Evolutionary conservation across 2,888 invertebrate genomes (phyloP), one percentile per base, ranked within the genome.

Genomic region (Trissoscelio sp.): DNA sequence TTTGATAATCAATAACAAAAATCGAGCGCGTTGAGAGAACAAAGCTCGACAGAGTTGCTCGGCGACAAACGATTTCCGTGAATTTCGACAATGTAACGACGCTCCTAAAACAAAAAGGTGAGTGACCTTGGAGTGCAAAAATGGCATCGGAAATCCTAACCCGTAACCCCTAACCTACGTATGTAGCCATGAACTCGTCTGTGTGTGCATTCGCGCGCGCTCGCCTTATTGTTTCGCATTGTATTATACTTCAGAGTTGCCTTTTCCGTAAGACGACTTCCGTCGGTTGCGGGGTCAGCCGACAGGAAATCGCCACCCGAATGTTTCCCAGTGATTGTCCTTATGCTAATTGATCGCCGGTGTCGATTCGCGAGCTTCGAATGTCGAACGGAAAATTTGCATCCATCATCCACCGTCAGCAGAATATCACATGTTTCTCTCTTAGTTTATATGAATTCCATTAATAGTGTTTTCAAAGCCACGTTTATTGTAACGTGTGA

Each of bases 271-370:
- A 87, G 86, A 85, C 85, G 87, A 88, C 87, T 89, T 91, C 91
- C 90, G 90, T 86, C 86, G 87, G 73, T 74, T 70, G 81, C 79
- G 88, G 88, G 90, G 91, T 91, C 91, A 90, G 72, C 79, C 85
- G 84, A 83, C 91, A 91, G 91, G 91, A 91, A 91, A 89, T 87
- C 88, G 88, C 86, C 87, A 86, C 83, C 87, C 88, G 87, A 90
- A 89, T 88, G 88, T 88, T 89, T 89, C 89, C 86, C 89, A 89
- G 85, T 90, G 88, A 91, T 91, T 91, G 89, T 91, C 86, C 88
- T 84, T 85, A 91, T 91, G 91, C 81, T 91, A 91, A 91, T 90
- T 81, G 81, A 83, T 80, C 16, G 39, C 70, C 82, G 62, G 67
- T 77, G 79, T 66, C 67, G 74, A 81, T 78, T 74, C 77, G 69